Percentiles rank a stretch among this genome's conserved stretches.
phyloP scores from a whole-genome alignment of 2,113 vertebrate genomes.

The Planiliza haematocheilus region DNA sequence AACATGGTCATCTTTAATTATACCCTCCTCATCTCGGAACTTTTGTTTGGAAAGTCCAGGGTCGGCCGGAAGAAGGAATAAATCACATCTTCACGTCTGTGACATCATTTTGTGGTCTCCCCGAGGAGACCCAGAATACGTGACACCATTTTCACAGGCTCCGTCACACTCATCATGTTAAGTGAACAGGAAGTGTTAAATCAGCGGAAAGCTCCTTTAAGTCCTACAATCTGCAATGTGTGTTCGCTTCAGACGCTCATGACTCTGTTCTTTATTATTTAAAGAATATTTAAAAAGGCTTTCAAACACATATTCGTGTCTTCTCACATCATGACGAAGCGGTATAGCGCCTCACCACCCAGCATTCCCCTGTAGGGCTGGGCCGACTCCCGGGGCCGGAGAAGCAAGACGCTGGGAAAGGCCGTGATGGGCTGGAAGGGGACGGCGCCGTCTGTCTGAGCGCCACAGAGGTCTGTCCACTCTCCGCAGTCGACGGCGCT shows the following conservation, averaged over 20 bases:
- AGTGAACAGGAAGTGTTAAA: too few relatives aligned
- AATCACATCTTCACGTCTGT: background rate
- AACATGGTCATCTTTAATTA: background rate
- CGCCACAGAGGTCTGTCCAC: conserved; percentile 88
- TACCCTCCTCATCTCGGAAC: background rate
- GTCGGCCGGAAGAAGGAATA: background rate
- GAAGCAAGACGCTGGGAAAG: conserved; percentile 87
- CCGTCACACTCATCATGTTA: too few relatives aligned
- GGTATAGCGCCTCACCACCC: conserved; percentile 84
- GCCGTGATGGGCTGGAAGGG: conserved; percentile 84
- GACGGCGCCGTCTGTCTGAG: conserved; percentile 76
- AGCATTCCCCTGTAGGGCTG: conserved; percentile 89
- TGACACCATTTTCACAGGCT: too few relatives aligned
- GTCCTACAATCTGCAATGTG: too few relatives aligned
- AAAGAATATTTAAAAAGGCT: too few relatives aligned
- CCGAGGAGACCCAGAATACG: background rate
- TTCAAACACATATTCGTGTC: too few relatives aligned
- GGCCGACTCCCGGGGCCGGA: conserved; percentile 71
- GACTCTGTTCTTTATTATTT: too few relatives aligned
- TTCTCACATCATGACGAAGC: conserved; percentile 91
- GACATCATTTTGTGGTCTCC: background rate
- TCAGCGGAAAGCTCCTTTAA: too few relatives aligned
- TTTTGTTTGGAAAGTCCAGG: background rate
- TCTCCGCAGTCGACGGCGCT: conserved; percentile 89
- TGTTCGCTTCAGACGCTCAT: too few relatives aligned